Evolutionary conservation across 2,888 invertebrate genomes (phyloP).

Genomic region (Lapara coniferarum): DNA sequence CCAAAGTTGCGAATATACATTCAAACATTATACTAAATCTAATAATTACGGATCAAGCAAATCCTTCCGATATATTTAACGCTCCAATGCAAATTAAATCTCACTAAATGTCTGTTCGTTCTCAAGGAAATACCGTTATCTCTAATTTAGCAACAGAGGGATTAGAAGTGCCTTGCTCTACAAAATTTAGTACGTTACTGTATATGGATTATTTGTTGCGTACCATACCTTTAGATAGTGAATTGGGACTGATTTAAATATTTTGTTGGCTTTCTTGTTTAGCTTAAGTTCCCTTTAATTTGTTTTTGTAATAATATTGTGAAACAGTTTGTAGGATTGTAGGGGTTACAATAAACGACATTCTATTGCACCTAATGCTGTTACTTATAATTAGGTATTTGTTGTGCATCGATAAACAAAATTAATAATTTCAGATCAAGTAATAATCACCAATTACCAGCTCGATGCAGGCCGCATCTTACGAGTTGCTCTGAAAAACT

Average conservation of each 20-base stretch:
- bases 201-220: constrained; percentile 6
- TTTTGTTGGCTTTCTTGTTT: background rate
- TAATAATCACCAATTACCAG: no score
- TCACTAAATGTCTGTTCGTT: constrained; percentile 48
- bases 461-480: no score
- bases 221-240: constrained; percentile 22
- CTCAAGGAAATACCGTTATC: constrained; percentile 58
- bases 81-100: constrained; percentile 52
- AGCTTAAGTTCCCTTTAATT: background rate
- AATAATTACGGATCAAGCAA: constrained; percentile 31
- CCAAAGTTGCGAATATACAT: background rate
- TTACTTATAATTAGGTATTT: no score
- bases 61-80: constrained; percentile 43
- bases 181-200: constrained; percentile 20
- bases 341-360: no score
- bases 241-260: constrained; percentile 6
- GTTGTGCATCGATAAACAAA: no score
- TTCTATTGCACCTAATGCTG: no score
- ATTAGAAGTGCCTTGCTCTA: constrained; percentile 34
- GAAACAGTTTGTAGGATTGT: no score
- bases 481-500: no score
- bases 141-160: constrained; percentile 62
- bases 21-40: background rate
- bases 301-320: background rate
- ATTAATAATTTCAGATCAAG: no score